Base-by-base conservation (phyloP, 2,113 vertebrate genomes). In the Rhadina sibilatrix region DNA sequence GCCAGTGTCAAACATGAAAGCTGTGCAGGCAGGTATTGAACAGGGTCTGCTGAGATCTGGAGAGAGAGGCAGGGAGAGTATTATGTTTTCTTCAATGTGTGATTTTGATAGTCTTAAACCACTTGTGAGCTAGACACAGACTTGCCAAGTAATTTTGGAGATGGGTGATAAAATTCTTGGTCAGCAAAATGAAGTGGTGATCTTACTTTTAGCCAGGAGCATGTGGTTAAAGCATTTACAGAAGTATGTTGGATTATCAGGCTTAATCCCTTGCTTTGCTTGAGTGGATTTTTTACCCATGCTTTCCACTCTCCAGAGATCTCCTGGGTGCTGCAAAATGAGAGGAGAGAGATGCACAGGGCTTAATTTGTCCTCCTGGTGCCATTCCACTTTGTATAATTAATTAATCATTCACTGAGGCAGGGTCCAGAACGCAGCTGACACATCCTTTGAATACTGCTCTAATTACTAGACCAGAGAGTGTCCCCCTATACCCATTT, bases 191-290 rank as follows among this genome's bases (percentile, higher is more conserved):
- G 16, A 90, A 74, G 50, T 42, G 0, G 0, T 38, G 38, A 38
- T 88, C 50, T 80, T 72, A n/a, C 63, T 88, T 93, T 61, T 70
- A 92, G 75, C 30, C 33, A 59, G 63, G 31, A 83, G 57, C 44
- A 40, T 64, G 69, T 68, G 69, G 81, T 56, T 93, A 87, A 89
- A 89, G 74, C 75, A 53, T 86, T 92, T 78, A 69, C 54, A 70
- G 42, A 74, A 86, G 75, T 61, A 24, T 54, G 42, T 88, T 15
- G 35, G 83, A 95, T 96, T 93, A 86, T 46, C 21, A 69, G 54
- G 6, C 54, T 88, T 95, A 95, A 96, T 93, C 90, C 63, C 68
- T 83, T 86, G 54, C 59, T 30, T 77, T 86, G 42, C 71, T 90
- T 93, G 83, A 97, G 79, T 63, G 59, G 71, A 92, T 93, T 94